Base-by-base conservation (phyloP, 2,113 vertebrate species). In the Holacanthus passer region DNA sequence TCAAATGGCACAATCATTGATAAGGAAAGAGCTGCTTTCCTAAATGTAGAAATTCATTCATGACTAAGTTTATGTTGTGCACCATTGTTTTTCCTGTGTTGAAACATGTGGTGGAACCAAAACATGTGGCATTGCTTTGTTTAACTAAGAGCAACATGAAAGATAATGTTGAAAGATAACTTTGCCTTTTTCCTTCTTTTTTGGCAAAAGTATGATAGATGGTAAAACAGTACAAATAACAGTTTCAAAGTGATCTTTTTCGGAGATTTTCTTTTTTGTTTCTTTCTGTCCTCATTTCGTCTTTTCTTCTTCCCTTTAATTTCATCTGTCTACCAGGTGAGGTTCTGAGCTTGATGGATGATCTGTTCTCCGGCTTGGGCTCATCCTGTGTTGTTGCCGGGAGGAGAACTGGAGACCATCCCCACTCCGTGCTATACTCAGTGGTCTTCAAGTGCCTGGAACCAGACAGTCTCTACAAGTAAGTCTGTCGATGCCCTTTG, bases 361-460 rank as follows among this genome's bases (percentile, higher is more conserved):
- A 99, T 93, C 95, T 99, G 52, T 97, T 99, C 82, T 98, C 97
- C 50, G 98, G 98, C 83, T 93, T 99, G 88, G 96, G 97, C 50
- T 99, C 98, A 0, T 95, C 97, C n/a, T 99, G 98, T 16, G 96
- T 99, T 72, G 96, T 98, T 78, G 97, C 97, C 5, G 98, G 98
- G 37, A 96, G 94, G 79, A 97, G 96, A 86, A 96, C 92, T 0
- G 96, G 95, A 64, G 97, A 98, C 11, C 91, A 94, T 79, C 95
- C 96, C 55, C 97, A 98, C 78, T 94, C 95, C 80, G 94, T 94
- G 86, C 91, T 99, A 79, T 99, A 99, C 74, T 97, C 98, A 0
- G 96, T 99, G 89, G 97, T 99, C 93, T 99, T 99, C 96, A 99
- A 99, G 96, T 99, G 98, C 93, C 96, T 99, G 96, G 98, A 99